Conservation (phyloP, 2,797 vertebrate species). For the Synanceia verrucosa region DNA sequence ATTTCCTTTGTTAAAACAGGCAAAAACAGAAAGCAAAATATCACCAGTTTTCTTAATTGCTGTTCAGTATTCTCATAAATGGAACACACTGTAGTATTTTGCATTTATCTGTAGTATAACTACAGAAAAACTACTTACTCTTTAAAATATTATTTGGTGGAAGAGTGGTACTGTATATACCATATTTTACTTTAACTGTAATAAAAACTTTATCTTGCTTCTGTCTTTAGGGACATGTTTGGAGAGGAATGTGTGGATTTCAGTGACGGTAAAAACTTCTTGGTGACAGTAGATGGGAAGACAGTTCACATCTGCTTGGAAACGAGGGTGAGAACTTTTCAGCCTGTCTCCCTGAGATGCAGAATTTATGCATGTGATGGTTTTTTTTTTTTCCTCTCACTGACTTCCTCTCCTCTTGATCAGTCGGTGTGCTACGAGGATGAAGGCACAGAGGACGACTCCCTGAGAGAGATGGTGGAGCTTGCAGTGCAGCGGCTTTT, state of each 20-base stretch:
- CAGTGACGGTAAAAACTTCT: slow-evolving; percentile 81
- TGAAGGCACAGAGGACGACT: slow-evolving; percentile 88
- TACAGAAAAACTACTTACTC: too few species aligned
- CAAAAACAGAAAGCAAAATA: too few species aligned
- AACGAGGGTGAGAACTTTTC: slow-evolving; percentile 68
- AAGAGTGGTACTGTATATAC: too few species aligned
- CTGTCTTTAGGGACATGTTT: slow-evolving; percentile 88
- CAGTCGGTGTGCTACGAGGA: slow-evolving; percentile 89
- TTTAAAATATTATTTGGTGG: too few species aligned
- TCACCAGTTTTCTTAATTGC: too few species aligned
- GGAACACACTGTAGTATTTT: too few species aligned
- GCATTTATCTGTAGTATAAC: too few species aligned
- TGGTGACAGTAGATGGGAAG: slow-evolving; percentile 89
- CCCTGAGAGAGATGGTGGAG: slow-evolving; percentile 92
- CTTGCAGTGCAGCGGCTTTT: slow-evolving; percentile 91
- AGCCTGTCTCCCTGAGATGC: neutral
- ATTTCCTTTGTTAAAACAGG: too few species aligned
- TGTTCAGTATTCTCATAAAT: too few species aligned
- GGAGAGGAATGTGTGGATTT: slow-evolving; percentile 90
- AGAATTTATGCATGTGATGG: neutral
- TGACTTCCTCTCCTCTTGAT: neutral
- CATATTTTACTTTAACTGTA: neutral
- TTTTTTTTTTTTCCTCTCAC: neutral
- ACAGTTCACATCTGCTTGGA: slow-evolving; percentile 84
- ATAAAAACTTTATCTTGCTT: neutral